Conservation (phyloP, 2,797 vertebrate genomes). For the Brachymystax lenok region DNA sequence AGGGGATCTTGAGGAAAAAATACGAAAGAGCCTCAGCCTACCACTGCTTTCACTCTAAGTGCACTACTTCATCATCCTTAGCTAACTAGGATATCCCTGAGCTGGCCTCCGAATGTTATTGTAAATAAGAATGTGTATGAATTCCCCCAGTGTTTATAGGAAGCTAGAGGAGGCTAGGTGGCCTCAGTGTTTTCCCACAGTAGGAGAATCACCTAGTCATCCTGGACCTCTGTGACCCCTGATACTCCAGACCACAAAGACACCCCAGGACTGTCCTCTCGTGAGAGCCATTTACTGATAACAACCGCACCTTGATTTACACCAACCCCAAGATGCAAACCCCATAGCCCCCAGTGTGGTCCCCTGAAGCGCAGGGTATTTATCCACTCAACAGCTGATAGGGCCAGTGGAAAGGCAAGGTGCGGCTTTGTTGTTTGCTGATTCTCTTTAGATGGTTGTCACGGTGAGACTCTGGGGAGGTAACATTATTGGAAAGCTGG, state of each 20-base stretch:
- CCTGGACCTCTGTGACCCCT: background rate
- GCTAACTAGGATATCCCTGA: background rate
- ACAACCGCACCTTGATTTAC: constrained; percentile 9
- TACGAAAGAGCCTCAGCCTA: background rate
- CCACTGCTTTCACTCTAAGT: background rate
- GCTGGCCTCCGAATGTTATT: background rate
- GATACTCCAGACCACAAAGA: constrained; percentile 8
- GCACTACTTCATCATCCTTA: background rate
- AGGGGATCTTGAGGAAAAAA: background rate
- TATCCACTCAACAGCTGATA: constrained; percentile 18
- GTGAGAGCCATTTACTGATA: constrained; percentile 13
- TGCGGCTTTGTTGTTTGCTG: background rate
- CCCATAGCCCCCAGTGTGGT: background rate
- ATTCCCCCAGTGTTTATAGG: background rate
- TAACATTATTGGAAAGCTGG: constrained; percentile 17
- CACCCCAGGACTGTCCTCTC: constrained; percentile 1
- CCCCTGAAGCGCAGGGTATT: constrained; percentile 17
- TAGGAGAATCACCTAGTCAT: background rate
- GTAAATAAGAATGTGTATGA: background rate
- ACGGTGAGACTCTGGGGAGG: background rate
- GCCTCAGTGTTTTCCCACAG: constrained; percentile 6
- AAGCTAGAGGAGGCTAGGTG: background rate
- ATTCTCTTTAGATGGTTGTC: background rate
- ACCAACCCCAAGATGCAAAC: background rate
- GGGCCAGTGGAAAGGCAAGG: background rate